phyloP scores from a whole-genome alignment of 2,113 vertebrate species.

The Carlito syrichta region DNA sequence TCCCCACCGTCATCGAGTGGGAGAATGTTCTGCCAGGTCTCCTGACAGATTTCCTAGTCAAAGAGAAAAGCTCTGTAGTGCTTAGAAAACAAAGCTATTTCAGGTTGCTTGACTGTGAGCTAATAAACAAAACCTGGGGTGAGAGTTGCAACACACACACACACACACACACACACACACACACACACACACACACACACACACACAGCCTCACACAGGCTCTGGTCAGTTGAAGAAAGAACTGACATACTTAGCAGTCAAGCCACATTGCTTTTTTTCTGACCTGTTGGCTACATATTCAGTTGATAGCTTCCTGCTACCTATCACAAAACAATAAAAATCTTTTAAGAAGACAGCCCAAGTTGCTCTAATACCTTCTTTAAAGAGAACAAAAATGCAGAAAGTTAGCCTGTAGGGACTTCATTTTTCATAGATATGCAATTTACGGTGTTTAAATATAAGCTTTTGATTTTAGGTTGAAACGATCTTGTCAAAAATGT shows the following conservation, averaged over 20 bases:
- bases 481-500: constrained; percentile 67
- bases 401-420: constrained; percentile 78
- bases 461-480: constrained; percentile 75
- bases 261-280: constrained; percentile 70
- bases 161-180: background rate
- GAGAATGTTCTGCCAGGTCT: constrained; percentile 48
- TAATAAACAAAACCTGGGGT: constrained; percentile 62
- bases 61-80: constrained; percentile 27
- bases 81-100: constrained; percentile 63
- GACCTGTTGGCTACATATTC: constrained; percentile 75
- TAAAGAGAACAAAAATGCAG: constrained; percentile 70
- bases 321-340: constrained; percentile 77
- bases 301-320: constrained; percentile 73
- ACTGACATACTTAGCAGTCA: constrained; percentile 56
- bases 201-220: background rate
- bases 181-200: background rate
- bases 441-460: constrained; percentile 76
- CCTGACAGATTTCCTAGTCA: constrained; percentile 45
- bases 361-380: constrained; percentile 77
- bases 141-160: constrained; percentile 4
- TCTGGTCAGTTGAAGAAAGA: constrained; percentile 63
- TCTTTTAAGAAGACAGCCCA: constrained; percentile 76
- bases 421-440: constrained; percentile 76
- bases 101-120: constrained; percentile 62
- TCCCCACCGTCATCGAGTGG: background rate